Conservation (phyloP, 2,888 invertebrate species). For the Callyntrura guangdongensis region DNA sequence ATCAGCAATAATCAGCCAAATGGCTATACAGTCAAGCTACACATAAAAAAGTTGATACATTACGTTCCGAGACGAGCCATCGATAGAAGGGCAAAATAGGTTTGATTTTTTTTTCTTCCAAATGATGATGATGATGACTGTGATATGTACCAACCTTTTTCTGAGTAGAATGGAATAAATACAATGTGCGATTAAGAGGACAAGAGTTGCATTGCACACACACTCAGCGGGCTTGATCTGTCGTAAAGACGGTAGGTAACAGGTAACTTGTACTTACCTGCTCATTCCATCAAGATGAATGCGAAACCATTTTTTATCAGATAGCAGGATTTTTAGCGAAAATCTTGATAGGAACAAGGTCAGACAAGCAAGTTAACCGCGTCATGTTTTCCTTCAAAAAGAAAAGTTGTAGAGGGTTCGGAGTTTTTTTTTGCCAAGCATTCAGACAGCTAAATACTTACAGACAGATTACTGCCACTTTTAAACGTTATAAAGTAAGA, state of each 20-base stretch:
- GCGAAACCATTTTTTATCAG: constrained; percentile 52
- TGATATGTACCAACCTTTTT: constrained; percentile 38
- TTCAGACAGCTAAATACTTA: constrained; percentile 16
- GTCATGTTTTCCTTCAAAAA: constrained; percentile 13
- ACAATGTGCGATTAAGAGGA: not conserved
- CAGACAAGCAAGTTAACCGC: constrained; percentile 48
- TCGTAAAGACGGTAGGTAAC: constrained; percentile 34
- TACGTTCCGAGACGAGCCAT: constrained; percentile 34
- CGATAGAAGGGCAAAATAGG: constrained; percentile 41
- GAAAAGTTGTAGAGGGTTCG: not conserved
- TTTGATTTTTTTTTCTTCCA: constrained; percentile 46
- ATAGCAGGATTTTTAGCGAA: constrained; percentile 51
- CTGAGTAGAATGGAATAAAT: not conserved
- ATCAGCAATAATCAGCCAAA: constrained; percentile 74
- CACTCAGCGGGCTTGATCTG: not conserved
- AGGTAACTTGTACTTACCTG: not conserved
- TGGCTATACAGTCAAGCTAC: constrained; percentile 35
- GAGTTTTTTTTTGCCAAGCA: constrained; percentile 20
- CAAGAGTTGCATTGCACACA: not conserved
- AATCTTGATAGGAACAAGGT: constrained; percentile 70
- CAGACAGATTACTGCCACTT: not conserved
- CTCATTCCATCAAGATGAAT: constrained; percentile 28
- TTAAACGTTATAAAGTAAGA: not conserved
- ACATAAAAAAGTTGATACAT: constrained; percentile 70
- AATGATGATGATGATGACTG: constrained; percentile 3